Base-by-base conservation (phyloP, 2,888 invertebrate genomes). In the Lagria hirta region DNA sequence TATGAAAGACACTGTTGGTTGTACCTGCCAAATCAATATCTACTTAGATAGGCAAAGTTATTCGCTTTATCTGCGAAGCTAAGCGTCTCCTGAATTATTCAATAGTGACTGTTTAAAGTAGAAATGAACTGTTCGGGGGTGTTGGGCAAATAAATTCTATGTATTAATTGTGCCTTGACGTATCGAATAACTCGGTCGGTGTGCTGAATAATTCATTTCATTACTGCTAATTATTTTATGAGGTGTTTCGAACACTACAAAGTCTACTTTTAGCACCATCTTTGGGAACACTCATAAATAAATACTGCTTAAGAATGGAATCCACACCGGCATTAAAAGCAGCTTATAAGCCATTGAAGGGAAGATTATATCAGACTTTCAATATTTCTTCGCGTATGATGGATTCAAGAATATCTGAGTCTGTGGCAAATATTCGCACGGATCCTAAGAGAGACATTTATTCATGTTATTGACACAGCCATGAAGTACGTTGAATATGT, bases 21-120 rank as follows among this genome's bases (percentile, higher is more conserved):
- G 37, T 30, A 43, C 30, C 36, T 36, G 29, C 42, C 29, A 36
- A 43, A 43, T 43, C 43, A 43, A 43, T 43, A 43, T 32, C 40
- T 45, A 22, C 44, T 44, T 40, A 40, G 40, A 28, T 45, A 45
- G 45, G 24, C 45, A 45, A 45, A 45, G 33, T 40, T 45, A 45
- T 45, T 45, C 45, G 27, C 34, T 45, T 45, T 45, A 45, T 40
- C 38, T 45, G 28, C 27, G 17, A 12, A 34, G 40, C 40, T 44
- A 44, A 38, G 40, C 34, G 34, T 18, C 38, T 40, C 27, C 16
- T 45, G 45, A 45, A 45, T 45, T 23, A 45, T 45, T 45, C 45
- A 45, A 20, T n/a, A 27, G 22, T 22, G 28, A 20, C 29, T 33
- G 33, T 28, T 38, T 37, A 30, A 38, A 26, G 33, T 38, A 37